These are phyloP conservation scores for Galerucella nymphaeae DNA, from an alignment of 2,888 invertebrate species.

Conservation along the genomic window DNA sequence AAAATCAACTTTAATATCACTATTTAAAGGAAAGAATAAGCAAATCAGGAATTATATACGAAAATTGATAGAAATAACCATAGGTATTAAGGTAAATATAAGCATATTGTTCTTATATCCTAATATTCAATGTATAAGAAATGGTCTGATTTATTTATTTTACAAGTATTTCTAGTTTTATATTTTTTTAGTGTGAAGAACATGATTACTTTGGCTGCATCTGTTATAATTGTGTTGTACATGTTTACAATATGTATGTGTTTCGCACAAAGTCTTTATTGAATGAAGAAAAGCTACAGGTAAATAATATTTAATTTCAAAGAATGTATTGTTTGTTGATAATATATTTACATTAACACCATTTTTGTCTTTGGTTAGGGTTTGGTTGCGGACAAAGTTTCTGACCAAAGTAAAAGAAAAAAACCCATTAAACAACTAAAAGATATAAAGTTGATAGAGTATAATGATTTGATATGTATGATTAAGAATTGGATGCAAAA, in stretches of 20 bases:
- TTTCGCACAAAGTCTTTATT: slow-evolving; percentile 32
- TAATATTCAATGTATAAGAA: neutral
- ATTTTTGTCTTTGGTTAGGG: neutral
- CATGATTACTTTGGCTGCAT: slow-evolving; percentile 34
- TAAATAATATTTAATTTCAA: slow-evolving; percentile 14
- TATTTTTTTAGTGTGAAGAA: slow-evolving; percentile 38
- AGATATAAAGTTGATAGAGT: slow-evolving; percentile 29
- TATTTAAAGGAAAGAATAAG: slow-evolving; percentile 38
- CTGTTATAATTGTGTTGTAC: slow-evolving; percentile 32
- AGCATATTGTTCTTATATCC: slow-evolving; percentile 6
- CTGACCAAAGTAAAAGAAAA: slow-evolving; percentile 3
- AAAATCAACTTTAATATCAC: slow-evolving; percentile 28
- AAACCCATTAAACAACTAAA: slow-evolving; percentile 20
- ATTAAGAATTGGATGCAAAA: slow-evolving; percentile 30
- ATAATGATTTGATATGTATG: slow-evolving; percentile 20
- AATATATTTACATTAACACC: neutral
- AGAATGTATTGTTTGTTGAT: neutral
- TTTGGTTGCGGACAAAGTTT: neutral
- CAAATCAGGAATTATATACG: slow-evolving; percentile 35
- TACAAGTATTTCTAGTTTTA: neutral
- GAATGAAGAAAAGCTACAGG: slow-evolving; percentile 32
- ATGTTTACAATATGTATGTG: slow-evolving; percentile 37
- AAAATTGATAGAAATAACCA: slow-evolving; percentile 34
- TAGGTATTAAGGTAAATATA: slow-evolving; percentile 37
- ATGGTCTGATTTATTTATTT: neutral